Percentiles rank a stretch among this genome's conserved stretches.
phyloP scores from a whole-genome alignment of 2,113 vertebrate species.

The Oncorhynchus tshawytscha region DNA sequence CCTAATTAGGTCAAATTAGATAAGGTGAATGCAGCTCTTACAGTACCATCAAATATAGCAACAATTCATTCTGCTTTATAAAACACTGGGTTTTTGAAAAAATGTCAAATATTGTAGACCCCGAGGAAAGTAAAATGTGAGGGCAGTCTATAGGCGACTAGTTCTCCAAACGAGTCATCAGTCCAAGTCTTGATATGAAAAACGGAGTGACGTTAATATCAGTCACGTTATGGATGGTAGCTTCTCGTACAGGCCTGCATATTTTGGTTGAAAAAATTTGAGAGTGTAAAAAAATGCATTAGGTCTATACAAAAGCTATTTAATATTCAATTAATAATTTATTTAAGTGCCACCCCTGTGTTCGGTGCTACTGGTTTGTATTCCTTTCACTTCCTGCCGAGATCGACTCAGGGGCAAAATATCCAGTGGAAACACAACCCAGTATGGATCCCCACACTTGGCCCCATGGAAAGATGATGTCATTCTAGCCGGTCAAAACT shows the following conservation, averaged over 20 bases:
- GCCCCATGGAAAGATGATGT: conserved; percentile 52
- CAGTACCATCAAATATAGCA: no score
- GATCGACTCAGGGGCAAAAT: conserved; percentile 56
- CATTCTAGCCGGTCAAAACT: conserved; percentile 51
- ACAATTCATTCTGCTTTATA: not conserved
- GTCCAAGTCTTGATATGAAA: not conserved
- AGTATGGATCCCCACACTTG: not conserved
- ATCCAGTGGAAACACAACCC: conserved; percentile 40
- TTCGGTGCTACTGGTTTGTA: conserved; percentile 31
- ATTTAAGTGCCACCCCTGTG: conserved; percentile 20
- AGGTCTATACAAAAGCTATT: conserved; percentile 1
- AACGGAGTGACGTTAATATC: not conserved
- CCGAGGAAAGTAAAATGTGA: no score
- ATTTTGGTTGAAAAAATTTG: not conserved
- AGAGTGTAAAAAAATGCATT: not conserved
- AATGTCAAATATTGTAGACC: not conserved
- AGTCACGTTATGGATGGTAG: not conserved
- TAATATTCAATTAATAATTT: conserved; percentile 41
- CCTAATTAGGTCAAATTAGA: conserved; percentile 1
- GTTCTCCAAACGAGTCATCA: not conserved
- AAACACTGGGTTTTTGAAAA: not conserved
- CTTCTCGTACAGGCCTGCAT: not conserved
- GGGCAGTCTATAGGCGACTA: not conserved
- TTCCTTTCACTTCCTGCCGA: conserved; percentile 48
- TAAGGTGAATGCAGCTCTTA: not conserved